Conservation (phyloP, 2,113 vertebrate species). For the Tupaia chinensis region DNA sequence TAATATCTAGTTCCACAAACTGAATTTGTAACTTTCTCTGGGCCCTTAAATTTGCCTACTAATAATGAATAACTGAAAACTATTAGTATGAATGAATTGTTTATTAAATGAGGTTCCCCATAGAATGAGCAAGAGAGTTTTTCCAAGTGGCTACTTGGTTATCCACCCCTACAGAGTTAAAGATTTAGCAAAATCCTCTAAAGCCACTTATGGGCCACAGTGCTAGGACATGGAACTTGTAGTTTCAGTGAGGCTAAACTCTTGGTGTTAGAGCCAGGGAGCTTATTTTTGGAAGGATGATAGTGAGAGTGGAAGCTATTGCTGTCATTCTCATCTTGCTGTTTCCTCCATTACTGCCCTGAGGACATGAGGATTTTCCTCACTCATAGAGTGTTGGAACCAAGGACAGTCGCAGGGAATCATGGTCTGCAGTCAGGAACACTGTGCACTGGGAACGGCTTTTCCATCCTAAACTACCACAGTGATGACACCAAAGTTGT, state of each 20-base stretch:
- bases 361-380: not conserved
- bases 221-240: not conserved
- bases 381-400: not conserved
- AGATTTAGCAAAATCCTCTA: not conserved
- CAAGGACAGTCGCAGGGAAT: not conserved
- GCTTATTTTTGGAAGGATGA: not conserved
- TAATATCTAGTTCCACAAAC: not conserved
- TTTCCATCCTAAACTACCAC: not conserved
- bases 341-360: not conserved
- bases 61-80: not conserved
- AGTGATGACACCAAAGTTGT: not conserved
- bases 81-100: not conserved
- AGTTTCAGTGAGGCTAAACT: not conserved
- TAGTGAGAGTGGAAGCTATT: not conserved
- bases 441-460: not conserved
- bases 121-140: not conserved
- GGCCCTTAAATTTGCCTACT: not conserved
- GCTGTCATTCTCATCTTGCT: not conserved
- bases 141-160: not conserved
- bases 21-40: slow-evolving; percentile 31
- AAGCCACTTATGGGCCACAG: not conserved
- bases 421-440: not conserved
- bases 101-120: not conserved
- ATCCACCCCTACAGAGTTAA: not conserved
- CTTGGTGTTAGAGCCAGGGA: not conserved